phyloP scores from a whole-genome alignment of 2,113 vertebrate species.

The Aleadryas rufinucha region DNA sequence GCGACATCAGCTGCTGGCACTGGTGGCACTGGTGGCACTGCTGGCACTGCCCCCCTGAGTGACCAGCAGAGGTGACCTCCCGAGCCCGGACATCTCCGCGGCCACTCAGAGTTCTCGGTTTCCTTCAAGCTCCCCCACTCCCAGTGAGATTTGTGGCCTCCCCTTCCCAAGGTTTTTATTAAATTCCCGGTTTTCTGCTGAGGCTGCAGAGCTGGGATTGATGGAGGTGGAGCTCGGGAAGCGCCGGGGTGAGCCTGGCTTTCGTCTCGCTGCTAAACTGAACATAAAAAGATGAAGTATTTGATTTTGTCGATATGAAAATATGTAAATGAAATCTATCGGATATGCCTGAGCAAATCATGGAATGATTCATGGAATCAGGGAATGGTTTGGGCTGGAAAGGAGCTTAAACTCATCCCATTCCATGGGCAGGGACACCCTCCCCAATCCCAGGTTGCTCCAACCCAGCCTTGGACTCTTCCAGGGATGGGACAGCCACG shows the following conservation, averaged over 20 bases:
- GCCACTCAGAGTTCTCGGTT: neutral
- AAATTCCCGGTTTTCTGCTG: neutral
- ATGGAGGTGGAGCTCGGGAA: neutral
- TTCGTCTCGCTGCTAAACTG: neutral
- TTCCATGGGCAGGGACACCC: neutral
- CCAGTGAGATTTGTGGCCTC: neutral
- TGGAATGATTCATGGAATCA: accelerated
- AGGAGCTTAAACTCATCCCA: neutral
- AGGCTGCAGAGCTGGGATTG: neutral
- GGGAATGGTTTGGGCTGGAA: neutral
- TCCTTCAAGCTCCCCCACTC: neutral
- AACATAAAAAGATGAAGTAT: accelerated
- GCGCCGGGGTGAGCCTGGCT: neutral
- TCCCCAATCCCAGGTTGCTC: accelerated
- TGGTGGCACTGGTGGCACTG: accelerated
- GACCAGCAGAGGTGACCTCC: neutral
- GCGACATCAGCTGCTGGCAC: neutral
- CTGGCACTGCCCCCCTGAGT: neutral
- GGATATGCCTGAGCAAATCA: accelerated
- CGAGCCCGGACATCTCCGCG: neutral
- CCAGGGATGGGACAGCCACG: neutral
- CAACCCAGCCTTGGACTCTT: neutral
- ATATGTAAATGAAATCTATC: accelerated
- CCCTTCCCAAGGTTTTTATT: neutral
- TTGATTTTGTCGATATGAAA: neutral